Conservation (phyloP, 2,888 invertebrate genomes). For the Nebria salina region DNA sequence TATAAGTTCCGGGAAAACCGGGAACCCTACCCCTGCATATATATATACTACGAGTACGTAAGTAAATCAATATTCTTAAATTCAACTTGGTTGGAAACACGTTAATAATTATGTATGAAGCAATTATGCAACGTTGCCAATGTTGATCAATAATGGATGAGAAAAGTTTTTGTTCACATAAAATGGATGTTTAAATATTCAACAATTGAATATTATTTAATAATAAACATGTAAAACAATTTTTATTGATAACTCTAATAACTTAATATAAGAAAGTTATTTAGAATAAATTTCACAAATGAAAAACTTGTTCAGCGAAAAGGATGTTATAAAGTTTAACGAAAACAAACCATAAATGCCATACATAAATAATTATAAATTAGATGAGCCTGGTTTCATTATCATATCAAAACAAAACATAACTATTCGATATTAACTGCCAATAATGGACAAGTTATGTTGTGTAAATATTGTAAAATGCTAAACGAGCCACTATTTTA, state of each 20-base stretch:
- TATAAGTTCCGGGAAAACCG: slow-evolving; percentile 23
- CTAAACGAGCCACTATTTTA: no score
- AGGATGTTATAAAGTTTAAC: slow-evolving; percentile 31
- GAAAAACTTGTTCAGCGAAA: no score
- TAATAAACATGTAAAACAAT: neutral
- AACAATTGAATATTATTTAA: neutral
- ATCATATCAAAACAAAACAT: slow-evolving; percentile 25
- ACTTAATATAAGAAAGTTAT: no score
- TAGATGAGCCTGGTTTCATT: slow-evolving; percentile 27
- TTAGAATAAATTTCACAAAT: no score
- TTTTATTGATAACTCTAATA: no score
- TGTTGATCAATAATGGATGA: slow-evolving; percentile 2
- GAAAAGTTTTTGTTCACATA: neutral
- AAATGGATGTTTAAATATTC: neutral
- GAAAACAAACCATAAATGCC: slow-evolving; percentile 26
- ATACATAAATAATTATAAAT: slow-evolving; percentile 24
- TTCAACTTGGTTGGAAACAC: slow-evolving; percentile 27
- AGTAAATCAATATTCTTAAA: slow-evolving; percentile 38
- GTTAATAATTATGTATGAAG: slow-evolving; percentile 27
- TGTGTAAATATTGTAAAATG: slow-evolving; percentile 23
- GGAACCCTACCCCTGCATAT: slow-evolving; percentile 13
- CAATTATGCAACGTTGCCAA: slow-evolving; percentile 16
- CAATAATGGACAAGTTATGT: slow-evolving; percentile 34
- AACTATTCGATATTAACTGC: slow-evolving; percentile 22
- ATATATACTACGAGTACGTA: neutral